Evolutionary conservation across 1,140 invertebrate species (phyloP).

Genomic region (Drosophila pruinosa): DNA sequence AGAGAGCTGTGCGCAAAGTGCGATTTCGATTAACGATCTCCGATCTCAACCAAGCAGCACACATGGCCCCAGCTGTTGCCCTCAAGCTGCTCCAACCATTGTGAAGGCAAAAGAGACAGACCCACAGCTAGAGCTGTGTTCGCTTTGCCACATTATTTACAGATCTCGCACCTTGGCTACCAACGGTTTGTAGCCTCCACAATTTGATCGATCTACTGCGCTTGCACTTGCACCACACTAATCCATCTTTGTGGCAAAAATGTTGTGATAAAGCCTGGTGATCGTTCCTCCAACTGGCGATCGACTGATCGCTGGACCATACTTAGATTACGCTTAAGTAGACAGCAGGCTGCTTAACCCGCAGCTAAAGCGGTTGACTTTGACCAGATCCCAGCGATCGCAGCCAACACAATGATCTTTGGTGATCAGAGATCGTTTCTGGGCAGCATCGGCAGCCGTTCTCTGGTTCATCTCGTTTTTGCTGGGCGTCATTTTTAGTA

Average conservation of each 20-base stretch:
- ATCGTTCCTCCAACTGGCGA: constrained; percentile 32
- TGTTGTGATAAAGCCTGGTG: constrained; percentile 65
- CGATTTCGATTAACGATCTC: constrained; percentile 45
- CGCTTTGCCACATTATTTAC: constrained; percentile 71
- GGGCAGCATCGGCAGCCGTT: neutral
- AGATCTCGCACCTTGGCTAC: constrained; percentile 73
- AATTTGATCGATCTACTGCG: constrained; percentile 42
- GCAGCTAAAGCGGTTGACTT: constrained; percentile 80
- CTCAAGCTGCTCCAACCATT: neutral
- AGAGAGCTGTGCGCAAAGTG: constrained; percentile 12
- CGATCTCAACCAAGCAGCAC: constrained; percentile 41
- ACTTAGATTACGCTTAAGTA: constrained; percentile 77
- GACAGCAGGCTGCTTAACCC: constrained; percentile 76
- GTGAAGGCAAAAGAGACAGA: too few species aligned
- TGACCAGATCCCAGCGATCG: constrained; percentile 41
- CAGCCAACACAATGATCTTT: constrained; percentile 3
- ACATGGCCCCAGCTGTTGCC: constrained; percentile 47
- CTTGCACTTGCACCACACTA: constrained; percentile 70
- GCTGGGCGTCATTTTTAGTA: constrained; percentile 66
- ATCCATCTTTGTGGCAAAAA: constrained; percentile 64
- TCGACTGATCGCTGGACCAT: constrained; percentile 44
- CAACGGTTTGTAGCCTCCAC: constrained; percentile 9
- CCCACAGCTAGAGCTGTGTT: constrained; percentile 4
- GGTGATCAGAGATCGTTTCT: constrained; percentile 26
- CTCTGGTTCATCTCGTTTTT: neutral